These are phyloP conservation scores for Phallusia fumigata DNA, from an alignment of 23 tunicate genomes.

Conservation along the genomic window DNA sequence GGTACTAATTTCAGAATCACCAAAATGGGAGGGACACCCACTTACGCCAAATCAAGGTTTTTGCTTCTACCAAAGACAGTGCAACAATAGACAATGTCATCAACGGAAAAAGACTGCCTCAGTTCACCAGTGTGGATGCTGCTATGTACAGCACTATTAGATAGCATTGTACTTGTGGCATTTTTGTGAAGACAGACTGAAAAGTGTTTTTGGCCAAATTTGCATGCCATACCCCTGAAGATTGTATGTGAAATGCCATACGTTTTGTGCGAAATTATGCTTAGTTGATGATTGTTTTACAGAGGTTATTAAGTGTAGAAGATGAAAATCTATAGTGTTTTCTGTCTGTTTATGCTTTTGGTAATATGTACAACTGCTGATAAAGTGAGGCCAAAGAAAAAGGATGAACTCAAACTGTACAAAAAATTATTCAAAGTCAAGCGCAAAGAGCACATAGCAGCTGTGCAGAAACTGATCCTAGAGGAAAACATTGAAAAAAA, in stretches of 20 bases:
- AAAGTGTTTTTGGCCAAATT: too few relatives aligned
- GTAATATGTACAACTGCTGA: not conserved
- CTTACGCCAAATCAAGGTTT: slow-evolving; percentile 81
- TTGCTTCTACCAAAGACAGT: slow-evolving; percentile 54
- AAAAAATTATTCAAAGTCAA: slow-evolving; percentile 78
- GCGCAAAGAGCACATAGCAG: slow-evolving; percentile 71
- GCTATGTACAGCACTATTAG: slow-evolving; percentile 67
- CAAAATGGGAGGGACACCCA: slow-evolving; percentile 99
- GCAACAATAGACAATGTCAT: slow-evolving; percentile 36
- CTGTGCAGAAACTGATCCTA: slow-evolving; percentile 58
- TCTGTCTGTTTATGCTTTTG: not conserved
- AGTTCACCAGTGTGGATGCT: slow-evolving; percentile 57
- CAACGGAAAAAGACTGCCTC: slow-evolving; percentile 32
- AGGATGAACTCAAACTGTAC: slow-evolving; percentile 29
- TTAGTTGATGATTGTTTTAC: too few relatives aligned
- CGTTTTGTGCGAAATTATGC: too few relatives aligned
- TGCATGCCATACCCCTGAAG: too few relatives aligned
- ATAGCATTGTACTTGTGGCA: slow-evolving; percentile 7
- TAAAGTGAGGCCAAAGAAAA: not conserved
- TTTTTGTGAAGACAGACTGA: too few relatives aligned
- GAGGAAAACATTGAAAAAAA: slow-evolving; percentile 48
- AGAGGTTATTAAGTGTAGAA: too few relatives aligned
- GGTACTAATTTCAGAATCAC: slow-evolving; percentile 61
- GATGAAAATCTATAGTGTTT: not conserved
- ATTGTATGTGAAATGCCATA: too few relatives aligned